These are phyloP conservation scores for Diorhabda sublineata DNA, from an alignment of 1,140 invertebrate species.

Conservation along the genomic window DNA sequence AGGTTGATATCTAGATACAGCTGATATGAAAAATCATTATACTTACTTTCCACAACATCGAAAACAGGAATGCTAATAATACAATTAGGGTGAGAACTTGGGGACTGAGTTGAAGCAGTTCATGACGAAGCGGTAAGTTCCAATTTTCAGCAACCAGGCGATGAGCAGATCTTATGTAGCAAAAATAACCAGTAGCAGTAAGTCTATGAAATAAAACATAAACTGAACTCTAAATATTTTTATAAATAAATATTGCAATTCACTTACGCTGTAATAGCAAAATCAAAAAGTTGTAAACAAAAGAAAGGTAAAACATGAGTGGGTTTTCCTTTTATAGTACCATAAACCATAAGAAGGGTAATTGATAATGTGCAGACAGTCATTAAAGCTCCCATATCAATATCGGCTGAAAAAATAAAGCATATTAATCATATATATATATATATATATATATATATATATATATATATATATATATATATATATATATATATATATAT, in stretches of 20 bases:
- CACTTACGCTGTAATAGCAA: conserved; percentile 76
- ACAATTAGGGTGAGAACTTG: conserved; percentile 67
- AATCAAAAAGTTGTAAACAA: conserved; percentile 83
- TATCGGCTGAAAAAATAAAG: conserved; percentile 59
- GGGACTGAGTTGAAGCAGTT: conserved; percentile 65
- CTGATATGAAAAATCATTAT: not conserved
- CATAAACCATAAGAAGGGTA: conserved; percentile 77
- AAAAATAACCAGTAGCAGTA: conserved; percentile 78
- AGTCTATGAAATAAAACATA: conserved; percentile 53
- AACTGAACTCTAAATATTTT: too few species aligned
- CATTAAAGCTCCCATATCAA: conserved; percentile 72
- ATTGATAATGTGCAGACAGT: conserved; percentile 75
- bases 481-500: not conserved
- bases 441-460: not conserved
- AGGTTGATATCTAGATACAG: too few species aligned
- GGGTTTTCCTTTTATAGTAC: conserved; percentile 73
- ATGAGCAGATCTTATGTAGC: conserved; percentile 75
- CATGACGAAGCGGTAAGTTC: conserved; percentile 66
- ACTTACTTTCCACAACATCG: conserved; percentile 70
- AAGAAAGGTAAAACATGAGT: conserved; percentile 83
- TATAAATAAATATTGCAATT: not conserved
- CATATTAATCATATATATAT: not conserved
- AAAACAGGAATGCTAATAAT: conserved; percentile 64
- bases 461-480: not conserved
- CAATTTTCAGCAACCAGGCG: conserved; percentile 63